Evolutionary conservation across 2,797 vertebrate genomes (phyloP).

Genomic region (Paguma larvata): DNA sequence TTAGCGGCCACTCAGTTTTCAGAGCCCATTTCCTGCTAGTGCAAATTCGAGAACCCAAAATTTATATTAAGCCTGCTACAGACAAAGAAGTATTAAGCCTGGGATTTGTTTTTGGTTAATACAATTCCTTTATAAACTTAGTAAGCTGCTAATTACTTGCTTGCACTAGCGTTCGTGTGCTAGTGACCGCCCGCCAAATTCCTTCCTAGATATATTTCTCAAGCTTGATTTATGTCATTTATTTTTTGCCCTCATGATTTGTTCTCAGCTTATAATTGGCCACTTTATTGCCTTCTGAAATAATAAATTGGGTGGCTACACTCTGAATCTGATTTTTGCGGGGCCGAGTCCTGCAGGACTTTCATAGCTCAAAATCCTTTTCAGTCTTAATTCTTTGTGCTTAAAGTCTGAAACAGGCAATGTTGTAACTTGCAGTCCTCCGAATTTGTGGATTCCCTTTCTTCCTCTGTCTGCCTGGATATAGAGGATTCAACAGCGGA

Average conservation of each 20-base stretch:
- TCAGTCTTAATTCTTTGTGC: background rate
- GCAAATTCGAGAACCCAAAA: background rate
- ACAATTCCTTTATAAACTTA: background rate
- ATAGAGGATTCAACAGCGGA: background rate
- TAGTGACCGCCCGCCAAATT: background rate
- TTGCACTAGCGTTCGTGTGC: background rate
- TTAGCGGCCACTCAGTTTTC: background rate
- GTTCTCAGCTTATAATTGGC: background rate
- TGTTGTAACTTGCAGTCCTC: background rate
- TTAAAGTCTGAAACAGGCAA: background rate
- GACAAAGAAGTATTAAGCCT: background rate
- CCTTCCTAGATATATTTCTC: background rate
- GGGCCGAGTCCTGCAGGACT: background rate
- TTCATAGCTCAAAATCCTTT: conserved; percentile 17
- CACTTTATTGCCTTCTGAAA: background rate
- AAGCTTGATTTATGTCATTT: background rate
- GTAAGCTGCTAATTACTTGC: background rate
- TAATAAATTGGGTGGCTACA: background rate
- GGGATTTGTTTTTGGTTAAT: background rate
- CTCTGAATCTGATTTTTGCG: background rate
- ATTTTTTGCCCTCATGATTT: background rate
- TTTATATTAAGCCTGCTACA: background rate
- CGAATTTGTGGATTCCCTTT: background rate
- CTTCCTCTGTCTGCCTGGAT: background rate
- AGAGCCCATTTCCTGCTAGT: background rate